Conservation (phyloP, 1,140 invertebrate genomes). For the Ganaspis sp. region DNA sequence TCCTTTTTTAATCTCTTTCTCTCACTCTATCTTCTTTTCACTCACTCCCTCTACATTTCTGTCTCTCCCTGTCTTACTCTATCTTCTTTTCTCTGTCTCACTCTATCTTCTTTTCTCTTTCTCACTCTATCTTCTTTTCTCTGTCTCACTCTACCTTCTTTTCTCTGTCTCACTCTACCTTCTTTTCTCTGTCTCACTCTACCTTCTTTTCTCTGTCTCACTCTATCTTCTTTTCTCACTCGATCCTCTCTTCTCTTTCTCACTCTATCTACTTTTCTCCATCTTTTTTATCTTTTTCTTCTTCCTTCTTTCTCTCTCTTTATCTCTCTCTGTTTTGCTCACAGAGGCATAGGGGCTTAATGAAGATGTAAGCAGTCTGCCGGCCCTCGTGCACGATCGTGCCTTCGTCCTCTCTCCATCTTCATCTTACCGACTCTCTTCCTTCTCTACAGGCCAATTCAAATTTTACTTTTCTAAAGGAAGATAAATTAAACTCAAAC, state of each 20-base stretch:
- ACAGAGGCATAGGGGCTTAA: constrained; percentile 68
- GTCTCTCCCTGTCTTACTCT: no score
- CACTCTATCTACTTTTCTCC: constrained; percentile 35
- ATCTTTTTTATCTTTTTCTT: constrained; percentile 34
- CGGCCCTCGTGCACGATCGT: constrained; percentile 70
- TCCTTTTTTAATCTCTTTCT: constrained; percentile 31
- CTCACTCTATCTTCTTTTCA: constrained; percentile 39
- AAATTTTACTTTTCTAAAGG: constrained; percentile 28
- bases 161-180: constrained; percentile 46
- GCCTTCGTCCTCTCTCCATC: constrained; percentile 65
- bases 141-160: constrained; percentile 22
- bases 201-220: not conserved
- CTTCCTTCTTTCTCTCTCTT: constrained; percentile 43
- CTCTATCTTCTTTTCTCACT: constrained; percentile 31
- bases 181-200: not conserved
- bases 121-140: constrained; percentile 40
- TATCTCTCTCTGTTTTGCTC: not conserved
- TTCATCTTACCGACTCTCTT: constrained; percentile 53
- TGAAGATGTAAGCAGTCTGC: constrained; percentile 76
- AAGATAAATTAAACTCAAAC: not conserved
- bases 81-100: constrained; percentile 41
- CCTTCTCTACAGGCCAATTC: constrained; percentile 48
- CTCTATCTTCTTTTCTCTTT: constrained; percentile 42
- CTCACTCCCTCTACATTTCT: no score
- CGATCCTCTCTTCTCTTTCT: constrained; percentile 9